Conservation (phyloP, 2,888 invertebrate genomes). For the Elaeidobius kamerunicus region DNA sequence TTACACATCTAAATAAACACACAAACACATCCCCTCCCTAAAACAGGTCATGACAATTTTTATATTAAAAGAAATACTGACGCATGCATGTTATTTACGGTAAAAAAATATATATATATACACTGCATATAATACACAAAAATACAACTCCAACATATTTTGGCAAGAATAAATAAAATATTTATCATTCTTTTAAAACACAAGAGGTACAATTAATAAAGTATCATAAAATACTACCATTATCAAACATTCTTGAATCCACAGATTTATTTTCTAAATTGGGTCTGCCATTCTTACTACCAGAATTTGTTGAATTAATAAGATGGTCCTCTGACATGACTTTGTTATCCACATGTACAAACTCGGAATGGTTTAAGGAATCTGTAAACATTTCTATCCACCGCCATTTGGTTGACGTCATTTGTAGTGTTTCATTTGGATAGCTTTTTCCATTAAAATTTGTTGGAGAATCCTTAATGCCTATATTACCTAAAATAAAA, state of each 20-base stretch:
- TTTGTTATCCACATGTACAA: background rate
- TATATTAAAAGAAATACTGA: too few species aligned
- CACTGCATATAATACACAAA: too few species aligned
- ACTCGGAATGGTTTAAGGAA: constrained; percentile 17
- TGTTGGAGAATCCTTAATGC: constrained; percentile 4
- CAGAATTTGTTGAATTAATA: constrained; percentile 3
- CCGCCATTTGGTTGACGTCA: constrained; percentile 44
- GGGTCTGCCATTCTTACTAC: constrained; percentile 13
- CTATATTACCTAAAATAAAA: constrained; percentile 26
- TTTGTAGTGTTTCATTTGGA: constrained; percentile 33
- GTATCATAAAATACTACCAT: constrained; percentile 4
- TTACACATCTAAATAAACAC: too few species aligned
- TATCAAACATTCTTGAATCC: constrained; percentile 9
- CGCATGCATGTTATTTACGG: too few species aligned
- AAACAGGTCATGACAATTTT: too few species aligned
- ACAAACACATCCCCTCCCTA: too few species aligned
- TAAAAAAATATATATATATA: too few species aligned
- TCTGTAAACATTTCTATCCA: constrained; percentile 38
- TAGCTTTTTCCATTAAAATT: constrained; percentile 1
- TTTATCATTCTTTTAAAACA: too few species aligned
- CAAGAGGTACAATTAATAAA: background rate
- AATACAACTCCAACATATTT: too few species aligned
- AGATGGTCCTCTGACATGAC: background rate
- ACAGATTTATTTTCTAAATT: background rate
- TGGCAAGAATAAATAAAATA: too few species aligned